A percentile compares a stretch with the other conserved stretches of the same genome.
These are phyloP conservation scores for Augochlora pura DNA, from an alignment of 1,140 invertebrate genomes.

Conservation along the genomic window DNA sequence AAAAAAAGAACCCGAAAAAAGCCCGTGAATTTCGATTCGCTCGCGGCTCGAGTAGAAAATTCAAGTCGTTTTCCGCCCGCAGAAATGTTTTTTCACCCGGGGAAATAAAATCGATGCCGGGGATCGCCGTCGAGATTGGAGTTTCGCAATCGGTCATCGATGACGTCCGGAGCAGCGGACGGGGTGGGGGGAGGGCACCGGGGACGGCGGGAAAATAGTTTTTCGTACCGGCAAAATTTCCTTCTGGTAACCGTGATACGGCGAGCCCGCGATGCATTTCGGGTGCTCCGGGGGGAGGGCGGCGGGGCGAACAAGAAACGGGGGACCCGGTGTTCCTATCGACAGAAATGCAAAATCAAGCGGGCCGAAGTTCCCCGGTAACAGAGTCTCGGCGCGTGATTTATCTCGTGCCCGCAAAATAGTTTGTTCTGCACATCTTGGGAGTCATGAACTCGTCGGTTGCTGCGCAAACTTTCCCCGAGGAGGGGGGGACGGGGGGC, in stretches of 20 bases:
- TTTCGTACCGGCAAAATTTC: not conserved
- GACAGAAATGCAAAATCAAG: constrained; percentile 27
- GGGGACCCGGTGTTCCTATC: constrained; percentile 10
- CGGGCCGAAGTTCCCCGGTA: constrained; percentile 18
- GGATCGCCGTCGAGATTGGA: not conserved
- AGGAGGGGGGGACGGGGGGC: no score
- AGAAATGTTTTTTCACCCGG: not conserved
- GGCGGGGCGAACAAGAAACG: not conserved
- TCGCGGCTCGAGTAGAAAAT: not conserved
- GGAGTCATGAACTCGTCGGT: constrained; percentile 34
- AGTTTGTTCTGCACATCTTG: constrained; percentile 37
- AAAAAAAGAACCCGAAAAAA: not conserved
- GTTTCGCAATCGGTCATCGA: not conserved
- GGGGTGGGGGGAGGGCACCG: no score
- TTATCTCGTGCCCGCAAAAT: constrained; percentile 38
- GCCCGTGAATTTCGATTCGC: not conserved
- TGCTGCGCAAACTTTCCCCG: not conserved
- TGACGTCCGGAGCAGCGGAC: no score
- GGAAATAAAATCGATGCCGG: not conserved
- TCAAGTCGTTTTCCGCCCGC: no score
- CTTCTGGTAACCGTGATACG: no score
- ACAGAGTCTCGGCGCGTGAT: constrained; percentile 28
- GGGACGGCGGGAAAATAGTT: not conserved
- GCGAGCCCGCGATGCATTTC: not conserved
- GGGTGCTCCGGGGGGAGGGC: no score